Percentiles rank a stretch among this genome's conserved stretches.
phyloP scores from a whole-genome alignment of 2,113 vertebrate genomes.

The Maccullochella peelii region DNA sequence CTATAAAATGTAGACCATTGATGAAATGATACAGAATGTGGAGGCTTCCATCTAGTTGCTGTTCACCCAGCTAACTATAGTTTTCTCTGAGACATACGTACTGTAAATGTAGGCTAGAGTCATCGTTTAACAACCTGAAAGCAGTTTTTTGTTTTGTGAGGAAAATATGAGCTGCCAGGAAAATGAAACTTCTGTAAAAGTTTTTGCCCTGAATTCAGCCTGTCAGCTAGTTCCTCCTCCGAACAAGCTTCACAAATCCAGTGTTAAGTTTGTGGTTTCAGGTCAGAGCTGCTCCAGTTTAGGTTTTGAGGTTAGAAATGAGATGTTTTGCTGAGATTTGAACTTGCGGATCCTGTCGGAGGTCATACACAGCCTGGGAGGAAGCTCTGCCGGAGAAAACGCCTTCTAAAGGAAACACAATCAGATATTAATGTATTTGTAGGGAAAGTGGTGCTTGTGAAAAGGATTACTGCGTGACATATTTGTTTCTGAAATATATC shows the following conservation, averaged over 20 bases:
- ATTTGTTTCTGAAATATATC: background rate
- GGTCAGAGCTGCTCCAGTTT: conserved; percentile 60
- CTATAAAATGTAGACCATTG: background rate
- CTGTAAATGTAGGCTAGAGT: background rate
- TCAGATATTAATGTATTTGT: background rate
- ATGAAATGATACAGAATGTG: background rate
- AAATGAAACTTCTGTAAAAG: conserved; percentile 4
- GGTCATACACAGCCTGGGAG: conserved; percentile 24
- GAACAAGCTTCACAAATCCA: conserved; percentile 15
- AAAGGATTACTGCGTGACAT: background rate
- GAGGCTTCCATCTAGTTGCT: background rate
- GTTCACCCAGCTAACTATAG: background rate
- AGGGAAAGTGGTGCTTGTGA: background rate
- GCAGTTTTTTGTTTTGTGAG: conserved; percentile 12
- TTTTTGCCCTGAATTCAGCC: conserved; percentile 27
- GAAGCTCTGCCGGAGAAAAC: background rate
- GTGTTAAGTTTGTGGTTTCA: conserved; percentile 37
- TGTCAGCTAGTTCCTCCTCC: conserved; percentile 25
- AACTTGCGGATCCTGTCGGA: conserved; percentile 37
- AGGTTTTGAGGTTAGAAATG: conserved; percentile 27
- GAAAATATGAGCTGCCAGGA: conserved; percentile 2
- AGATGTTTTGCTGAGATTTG: conserved; percentile 41
- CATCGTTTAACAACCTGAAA: background rate
- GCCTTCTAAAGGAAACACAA: background rate
- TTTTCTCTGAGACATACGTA: background rate